Percentiles rank a stretch among this genome's conserved stretches.
Conservation (phyloP, 2,888 invertebrate genomes). For the Diaperis boleti region DNA sequence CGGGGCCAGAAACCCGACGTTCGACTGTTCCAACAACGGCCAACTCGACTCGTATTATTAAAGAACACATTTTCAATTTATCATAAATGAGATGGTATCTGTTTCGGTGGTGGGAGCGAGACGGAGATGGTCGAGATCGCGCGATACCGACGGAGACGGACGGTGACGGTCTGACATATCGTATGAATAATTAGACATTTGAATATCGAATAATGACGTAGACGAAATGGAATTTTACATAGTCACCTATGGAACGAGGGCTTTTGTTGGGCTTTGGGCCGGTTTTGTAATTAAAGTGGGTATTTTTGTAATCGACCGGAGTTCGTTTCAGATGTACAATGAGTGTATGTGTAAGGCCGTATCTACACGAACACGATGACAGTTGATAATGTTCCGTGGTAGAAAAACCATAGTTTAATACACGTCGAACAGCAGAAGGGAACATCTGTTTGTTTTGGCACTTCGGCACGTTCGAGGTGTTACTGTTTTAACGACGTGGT, state of each 20-base stretch:
- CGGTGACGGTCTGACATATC: slow-evolving; percentile 48
- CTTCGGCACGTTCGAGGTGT: too few relatives aligned
- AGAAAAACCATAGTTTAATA: too few relatives aligned
- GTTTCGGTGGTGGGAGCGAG: slow-evolving; percentile 46
- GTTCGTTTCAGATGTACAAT: too few relatives aligned
- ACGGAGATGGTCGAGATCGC: slow-evolving; percentile 6
- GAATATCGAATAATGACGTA: slow-evolving; percentile 58
- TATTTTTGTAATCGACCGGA: too few relatives aligned
- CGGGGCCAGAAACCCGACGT: slow-evolving; percentile 37
- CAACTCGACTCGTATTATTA: slow-evolving; percentile 51
- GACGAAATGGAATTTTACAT: slow-evolving; percentile 53
- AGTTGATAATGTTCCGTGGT: too few relatives aligned
- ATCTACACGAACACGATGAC: too few relatives aligned
- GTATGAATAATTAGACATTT: slow-evolving; percentile 60
- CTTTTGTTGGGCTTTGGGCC: slow-evolving; percentile 8
- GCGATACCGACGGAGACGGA: slow-evolving; percentile 44
- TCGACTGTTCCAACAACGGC: slow-evolving; percentile 36
- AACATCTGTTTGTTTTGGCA: too few relatives aligned
- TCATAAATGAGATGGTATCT: slow-evolving; percentile 58
- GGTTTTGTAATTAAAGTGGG: not conserved
- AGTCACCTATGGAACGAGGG: slow-evolving; percentile 39
- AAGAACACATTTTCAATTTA: slow-evolving; percentile 61
- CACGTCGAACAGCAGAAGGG: too few relatives aligned
- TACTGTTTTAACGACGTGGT: too few relatives aligned
- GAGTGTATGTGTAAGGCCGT: too few relatives aligned